Conservation (phyloP, 2,888 invertebrate species). For the Acanthosoma haemorrhoidale region DNA sequence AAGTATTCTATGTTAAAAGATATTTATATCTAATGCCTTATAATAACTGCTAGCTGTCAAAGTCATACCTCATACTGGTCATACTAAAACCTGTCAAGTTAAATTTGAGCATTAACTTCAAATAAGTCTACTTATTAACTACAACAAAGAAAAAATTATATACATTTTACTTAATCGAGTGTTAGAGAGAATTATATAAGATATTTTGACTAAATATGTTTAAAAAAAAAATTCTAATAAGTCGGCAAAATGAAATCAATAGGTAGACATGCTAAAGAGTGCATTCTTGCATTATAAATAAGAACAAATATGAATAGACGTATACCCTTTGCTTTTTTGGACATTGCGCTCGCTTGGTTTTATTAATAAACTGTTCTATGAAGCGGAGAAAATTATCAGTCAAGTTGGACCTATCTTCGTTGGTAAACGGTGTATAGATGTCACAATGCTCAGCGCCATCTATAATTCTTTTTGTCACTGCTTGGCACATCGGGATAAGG, state of each 20-base stretch:
- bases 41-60: too few relatives aligned
- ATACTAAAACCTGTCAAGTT: too few relatives aligned
- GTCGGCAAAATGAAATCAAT: neutral
- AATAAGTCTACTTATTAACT: too few relatives aligned
- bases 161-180: too few relatives aligned
- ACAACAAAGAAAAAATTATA: too few relatives aligned
- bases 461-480: conserved; percentile 67
- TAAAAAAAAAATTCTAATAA: neutral
- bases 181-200: neutral
- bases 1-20: too few relatives aligned
- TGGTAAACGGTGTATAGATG: conserved; percentile 66
- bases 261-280: neutral
- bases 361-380: conserved; percentile 81
- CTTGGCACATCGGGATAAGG: conserved; percentile 73
- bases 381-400: conserved; percentile 72
- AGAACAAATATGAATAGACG: neutral
- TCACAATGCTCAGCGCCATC: conserved; percentile 73
- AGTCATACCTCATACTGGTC: too few relatives aligned
- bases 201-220: too few relatives aligned
- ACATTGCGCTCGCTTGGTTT: conserved; percentile 69
- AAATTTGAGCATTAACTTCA: too few relatives aligned
- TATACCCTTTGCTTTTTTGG: conserved; percentile 62
- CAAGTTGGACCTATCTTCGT: conserved; percentile 55
- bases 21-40: too few relatives aligned
- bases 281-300: neutral